Conservation (phyloP, 2,113 vertebrate genomes). For the Ictidomys tridecemlineatus region DNA sequence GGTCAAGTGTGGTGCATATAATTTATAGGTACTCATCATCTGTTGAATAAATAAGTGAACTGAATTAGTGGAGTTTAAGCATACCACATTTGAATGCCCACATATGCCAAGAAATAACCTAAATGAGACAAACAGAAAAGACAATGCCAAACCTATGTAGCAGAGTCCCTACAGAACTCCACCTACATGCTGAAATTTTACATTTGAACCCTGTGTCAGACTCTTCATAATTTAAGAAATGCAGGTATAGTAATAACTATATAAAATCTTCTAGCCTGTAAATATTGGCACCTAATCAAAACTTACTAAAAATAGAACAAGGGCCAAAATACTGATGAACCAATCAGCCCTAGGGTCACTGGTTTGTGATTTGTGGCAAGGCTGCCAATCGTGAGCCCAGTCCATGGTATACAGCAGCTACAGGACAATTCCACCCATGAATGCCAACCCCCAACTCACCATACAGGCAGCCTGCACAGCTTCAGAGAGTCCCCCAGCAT, state of each 20-base stretch:
- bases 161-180: not conserved
- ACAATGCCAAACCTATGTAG: not conserved
- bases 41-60: constrained; percentile 38
- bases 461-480: constrained; percentile 91
- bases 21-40: not conserved
- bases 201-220: not conserved
- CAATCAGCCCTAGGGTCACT: not conserved
- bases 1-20: not conserved
- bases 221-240: constrained; percentile 38
- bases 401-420: not conserved
- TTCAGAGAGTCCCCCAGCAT: constrained; percentile 90
- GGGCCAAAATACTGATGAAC: not conserved
- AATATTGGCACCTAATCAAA: constrained; percentile 36
- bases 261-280: constrained; percentile 33
- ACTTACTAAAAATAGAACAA: constrained; percentile 27
- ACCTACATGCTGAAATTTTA: constrained; percentile 18
- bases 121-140: constrained; percentile 40
- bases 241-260: constrained; percentile 23
- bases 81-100: not conserved
- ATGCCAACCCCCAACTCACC: constrained; percentile 83
- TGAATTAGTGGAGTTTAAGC: constrained; percentile 31
- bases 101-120: constrained; percentile 51
- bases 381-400: not conserved
- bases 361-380: constrained; percentile 39
- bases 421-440: not conserved